Conservation (phyloP, 2,888 invertebrate species). For the Acleris cristana region DNA sequence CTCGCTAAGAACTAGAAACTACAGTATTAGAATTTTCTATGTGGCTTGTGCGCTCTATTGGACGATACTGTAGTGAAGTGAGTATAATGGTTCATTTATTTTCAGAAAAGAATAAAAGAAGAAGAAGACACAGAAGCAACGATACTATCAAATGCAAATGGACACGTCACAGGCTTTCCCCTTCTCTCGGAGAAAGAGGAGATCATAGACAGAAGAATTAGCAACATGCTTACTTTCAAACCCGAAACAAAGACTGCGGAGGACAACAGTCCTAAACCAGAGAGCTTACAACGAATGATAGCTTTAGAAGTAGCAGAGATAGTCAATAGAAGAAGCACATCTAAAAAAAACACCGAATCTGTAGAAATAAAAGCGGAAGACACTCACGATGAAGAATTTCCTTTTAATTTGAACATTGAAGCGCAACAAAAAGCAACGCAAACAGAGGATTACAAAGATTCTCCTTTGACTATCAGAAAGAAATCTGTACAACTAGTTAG, state of each 20-base stretch:
- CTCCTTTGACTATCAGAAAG: conserved; percentile 62
- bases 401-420: conserved; percentile 51
- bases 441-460: conserved; percentile 57
- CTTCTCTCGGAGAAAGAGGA: conserved; percentile 53
- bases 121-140: conserved; percentile 58
- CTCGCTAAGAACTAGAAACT: too few relatives aligned
- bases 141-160: conserved; percentile 59
- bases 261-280: conserved; percentile 45
- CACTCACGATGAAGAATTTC: conserved; percentile 50
- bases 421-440: conserved; percentile 61
- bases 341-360: conserved; percentile 44
- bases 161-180: conserved; percentile 51
- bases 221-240: conserved; percentile 70
- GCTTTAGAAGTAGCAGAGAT: conserved; percentile 67
- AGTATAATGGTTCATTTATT: not conserved
- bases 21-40: too few relatives aligned
- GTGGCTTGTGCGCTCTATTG: too few relatives aligned
- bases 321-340: conserved; percentile 58
- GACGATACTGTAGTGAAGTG: too few relatives aligned
- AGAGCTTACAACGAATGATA: conserved; percentile 60
- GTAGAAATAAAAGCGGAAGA: conserved; percentile 47
- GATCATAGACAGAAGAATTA: conserved; percentile 65
- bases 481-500: conserved; percentile 68
- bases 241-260: conserved; percentile 60
- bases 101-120: conserved; percentile 70